These are phyloP conservation scores for Dicranocentrus wangi DNA, from an alignment of 2,888 invertebrate genomes.

Conservation along the genomic window DNA sequence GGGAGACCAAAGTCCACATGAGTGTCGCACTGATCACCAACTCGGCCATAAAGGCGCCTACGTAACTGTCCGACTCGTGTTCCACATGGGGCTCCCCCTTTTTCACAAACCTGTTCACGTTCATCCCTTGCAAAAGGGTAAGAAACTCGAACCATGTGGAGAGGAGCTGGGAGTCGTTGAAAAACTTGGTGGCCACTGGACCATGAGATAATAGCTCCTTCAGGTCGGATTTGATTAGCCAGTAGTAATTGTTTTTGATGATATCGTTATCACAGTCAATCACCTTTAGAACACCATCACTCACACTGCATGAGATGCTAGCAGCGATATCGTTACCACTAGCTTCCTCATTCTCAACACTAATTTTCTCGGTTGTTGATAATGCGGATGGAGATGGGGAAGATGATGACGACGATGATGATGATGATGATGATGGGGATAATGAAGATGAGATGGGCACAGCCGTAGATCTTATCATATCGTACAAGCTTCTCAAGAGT, in stretches of 20 bases:
- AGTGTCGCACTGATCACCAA: slow-evolving; percentile 96
- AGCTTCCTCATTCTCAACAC: slow-evolving; percentile 19
- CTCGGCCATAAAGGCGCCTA: slow-evolving; percentile 97
- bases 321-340: slow-evolving; percentile 69
- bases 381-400: slow-evolving; percentile 6
- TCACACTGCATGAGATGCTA: neutral
- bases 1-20: slow-evolving; percentile 97
- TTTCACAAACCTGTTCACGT: slow-evolving; percentile 85
- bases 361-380: neutral
- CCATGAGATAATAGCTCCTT: slow-evolving; percentile 95
- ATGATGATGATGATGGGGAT: slow-evolving; percentile 28
- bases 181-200: slow-evolving; percentile 90
- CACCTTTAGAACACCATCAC: slow-evolving; percentile 77
- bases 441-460: slow-evolving; percentile 32
- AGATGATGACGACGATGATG: slow-evolving; percentile 28
- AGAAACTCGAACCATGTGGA: slow-evolving; percentile 97
- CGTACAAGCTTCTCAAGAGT: slow-evolving; percentile 43
- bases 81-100: slow-evolving; percentile 85
- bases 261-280: slow-evolving; percentile 93
- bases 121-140: slow-evolving; percentile 97
- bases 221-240: slow-evolving; percentile 93
- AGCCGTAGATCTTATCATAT: slow-evolving; percentile 60
- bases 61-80: slow-evolving; percentile 97
- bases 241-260: slow-evolving; percentile 98
- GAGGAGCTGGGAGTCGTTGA: slow-evolving; percentile 89